A percentile compares a stretch with the other conserved stretches of the same genome.
Conservation (phyloP, 2,888 invertebrate genomes). For the Drosophila villosipedis region DNA sequence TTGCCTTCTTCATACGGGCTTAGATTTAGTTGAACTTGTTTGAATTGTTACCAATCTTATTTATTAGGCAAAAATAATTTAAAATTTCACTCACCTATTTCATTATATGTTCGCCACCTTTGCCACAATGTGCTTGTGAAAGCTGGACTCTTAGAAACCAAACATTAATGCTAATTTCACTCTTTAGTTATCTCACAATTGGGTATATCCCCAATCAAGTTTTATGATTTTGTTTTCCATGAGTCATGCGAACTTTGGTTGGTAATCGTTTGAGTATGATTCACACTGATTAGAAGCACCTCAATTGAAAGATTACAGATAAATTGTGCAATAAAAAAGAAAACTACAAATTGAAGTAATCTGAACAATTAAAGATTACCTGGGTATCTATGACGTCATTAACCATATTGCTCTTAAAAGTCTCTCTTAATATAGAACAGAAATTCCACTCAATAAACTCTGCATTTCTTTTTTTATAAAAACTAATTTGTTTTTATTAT, state of each 20-base stretch:
- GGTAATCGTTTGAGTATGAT: background rate
- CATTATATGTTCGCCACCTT: background rate
- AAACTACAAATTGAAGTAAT: background rate
- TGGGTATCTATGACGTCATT: background rate
- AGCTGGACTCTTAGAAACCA: no score
- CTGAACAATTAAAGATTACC: background rate
- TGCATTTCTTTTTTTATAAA: constrained; percentile 55
- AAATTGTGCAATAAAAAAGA: background rate
- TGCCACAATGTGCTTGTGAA: background rate
- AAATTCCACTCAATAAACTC: background rate
- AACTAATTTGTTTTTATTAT: constrained; percentile 68
- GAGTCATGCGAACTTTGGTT: background rate
- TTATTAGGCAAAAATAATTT: background rate
- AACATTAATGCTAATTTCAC: background rate
- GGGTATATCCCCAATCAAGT: background rate
- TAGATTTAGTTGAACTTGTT: background rate
- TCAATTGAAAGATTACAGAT: background rate
- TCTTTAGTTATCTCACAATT: background rate
- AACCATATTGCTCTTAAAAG: background rate
- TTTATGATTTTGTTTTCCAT: background rate
- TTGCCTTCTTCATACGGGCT: background rate
- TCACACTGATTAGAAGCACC: background rate
- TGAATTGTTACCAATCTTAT: background rate
- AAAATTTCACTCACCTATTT: background rate
- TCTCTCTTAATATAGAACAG: background rate